Evolutionary conservation across 2,113 vertebrate species (phyloP).

Genomic region (Anoura caudifer): DNA sequence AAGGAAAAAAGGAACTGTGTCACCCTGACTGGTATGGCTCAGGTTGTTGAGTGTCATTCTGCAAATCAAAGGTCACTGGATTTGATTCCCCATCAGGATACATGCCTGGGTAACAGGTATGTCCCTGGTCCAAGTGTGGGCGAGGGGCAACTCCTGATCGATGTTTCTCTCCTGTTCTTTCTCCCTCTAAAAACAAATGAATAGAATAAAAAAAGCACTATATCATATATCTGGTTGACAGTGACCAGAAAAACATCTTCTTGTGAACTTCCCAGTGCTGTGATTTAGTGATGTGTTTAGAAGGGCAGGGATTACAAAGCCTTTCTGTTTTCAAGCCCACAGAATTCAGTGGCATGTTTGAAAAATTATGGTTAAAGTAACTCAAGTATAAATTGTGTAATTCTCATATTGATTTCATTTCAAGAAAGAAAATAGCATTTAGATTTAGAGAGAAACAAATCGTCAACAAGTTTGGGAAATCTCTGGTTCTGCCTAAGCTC

Average conservation of each 20-base stretch:
- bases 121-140: too few species aligned
- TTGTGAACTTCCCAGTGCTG: neutral
- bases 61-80: too few species aligned
- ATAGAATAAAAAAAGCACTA: too few species aligned
- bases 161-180: too few species aligned
- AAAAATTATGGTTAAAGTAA: slow-evolving; percentile 43
- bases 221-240: neutral
- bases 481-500: neutral
- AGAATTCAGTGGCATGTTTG: neutral
- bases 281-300: neutral
- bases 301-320: neutral
- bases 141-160: too few species aligned
- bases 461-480: slow-evolving; percentile 31
- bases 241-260: neutral
- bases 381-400: slow-evolving; percentile 48
- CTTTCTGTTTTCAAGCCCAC: neutral
- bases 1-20: neutral
- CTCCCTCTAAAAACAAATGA: too few species aligned
- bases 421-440: slow-evolving; percentile 53
- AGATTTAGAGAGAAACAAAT: slow-evolving; percentile 48
- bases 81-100: too few species aligned
- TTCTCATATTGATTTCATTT: slow-evolving; percentile 58
- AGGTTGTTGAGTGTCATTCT: too few species aligned
- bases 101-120: too few species aligned
- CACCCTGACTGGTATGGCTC: too few species aligned